Percentiles rank a stretch among this genome's conserved stretches.
These are phyloP conservation scores for Platygyra sinensis DNA, from an alignment of 64 coral and sea anemone species.

Conservation along the genomic window DNA sequence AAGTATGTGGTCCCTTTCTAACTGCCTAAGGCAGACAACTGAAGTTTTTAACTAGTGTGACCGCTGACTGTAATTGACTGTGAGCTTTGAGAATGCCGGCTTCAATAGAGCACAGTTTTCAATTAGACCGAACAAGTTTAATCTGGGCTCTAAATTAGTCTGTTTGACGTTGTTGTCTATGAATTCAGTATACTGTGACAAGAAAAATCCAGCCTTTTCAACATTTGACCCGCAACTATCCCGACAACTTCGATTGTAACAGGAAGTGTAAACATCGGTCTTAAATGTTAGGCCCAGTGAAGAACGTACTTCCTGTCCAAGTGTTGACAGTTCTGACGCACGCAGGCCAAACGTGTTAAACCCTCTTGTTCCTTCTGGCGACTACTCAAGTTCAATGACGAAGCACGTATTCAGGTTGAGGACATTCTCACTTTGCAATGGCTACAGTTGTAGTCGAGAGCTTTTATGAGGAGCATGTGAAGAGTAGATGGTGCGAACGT, in stretches of 20 bases:
- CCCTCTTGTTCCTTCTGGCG: neutral
- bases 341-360: neutral
- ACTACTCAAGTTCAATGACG: neutral
- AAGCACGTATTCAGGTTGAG: neutral
- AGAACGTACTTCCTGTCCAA: neutral
- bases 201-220: neutral
- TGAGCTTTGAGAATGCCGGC: too few species aligned
- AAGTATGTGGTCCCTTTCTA: too few species aligned
- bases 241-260: neutral
- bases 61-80: too few species aligned
- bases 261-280: conserved; percentile 1
- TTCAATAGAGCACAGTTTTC: too few species aligned
- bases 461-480: neutral
- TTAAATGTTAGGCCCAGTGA: neutral
- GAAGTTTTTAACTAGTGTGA: too few species aligned
- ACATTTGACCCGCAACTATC: neutral
- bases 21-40: too few species aligned
- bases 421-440: neutral
- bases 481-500: neutral
- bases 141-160: neutral
- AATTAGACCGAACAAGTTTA: too few species aligned
- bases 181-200: neutral
- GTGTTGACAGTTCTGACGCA: neutral
- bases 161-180: neutral
- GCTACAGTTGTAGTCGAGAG: neutral